These are phyloP conservation scores for Acleris cristana DNA, from an alignment of 2,888 invertebrate genomes.

Conservation along the genomic window DNA sequence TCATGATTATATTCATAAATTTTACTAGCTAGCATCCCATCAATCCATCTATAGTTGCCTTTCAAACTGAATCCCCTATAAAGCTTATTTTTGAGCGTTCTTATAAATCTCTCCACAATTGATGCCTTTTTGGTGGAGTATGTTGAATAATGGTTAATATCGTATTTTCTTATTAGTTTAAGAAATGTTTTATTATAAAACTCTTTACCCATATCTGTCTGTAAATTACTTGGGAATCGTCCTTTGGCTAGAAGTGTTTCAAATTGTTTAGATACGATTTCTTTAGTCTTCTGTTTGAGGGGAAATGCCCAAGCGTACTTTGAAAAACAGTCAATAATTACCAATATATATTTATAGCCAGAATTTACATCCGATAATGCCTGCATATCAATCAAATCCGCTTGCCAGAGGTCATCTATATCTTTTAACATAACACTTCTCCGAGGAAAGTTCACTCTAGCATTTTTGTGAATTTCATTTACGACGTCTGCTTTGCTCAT, in stretches of 20 bases:
- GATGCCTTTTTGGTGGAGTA: constrained; percentile 34
- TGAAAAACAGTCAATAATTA: constrained; percentile 4
- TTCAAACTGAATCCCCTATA: constrained; percentile 28
- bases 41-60: constrained; percentile 32
- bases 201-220: constrained; percentile 43
- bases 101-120: constrained; percentile 39
- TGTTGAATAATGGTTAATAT: constrained; percentile 36
- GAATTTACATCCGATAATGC: constrained; percentile 11
- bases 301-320: constrained; percentile 7
- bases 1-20: constrained; percentile 8
- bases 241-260: not conserved
- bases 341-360: constrained; percentile 9
- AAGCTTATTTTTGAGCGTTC: constrained; percentile 36
- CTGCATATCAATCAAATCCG: constrained; percentile 50
- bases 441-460: constrained; percentile 53
- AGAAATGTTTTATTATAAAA: constrained; percentile 37
- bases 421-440: constrained; percentile 50
- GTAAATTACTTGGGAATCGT: constrained; percentile 6
- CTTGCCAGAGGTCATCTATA: constrained; percentile 59
- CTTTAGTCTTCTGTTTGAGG: constrained; percentile 11
- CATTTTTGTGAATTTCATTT: constrained; percentile 57
- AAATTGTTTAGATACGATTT: not conserved
- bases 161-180: constrained; percentile 5
- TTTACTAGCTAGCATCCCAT: not conserved
- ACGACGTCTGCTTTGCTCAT: constrained; percentile 41